Evolutionary conservation across 2,797 vertebrate genomes (phyloP).

Genomic region (Podarcis siculus): DNA sequence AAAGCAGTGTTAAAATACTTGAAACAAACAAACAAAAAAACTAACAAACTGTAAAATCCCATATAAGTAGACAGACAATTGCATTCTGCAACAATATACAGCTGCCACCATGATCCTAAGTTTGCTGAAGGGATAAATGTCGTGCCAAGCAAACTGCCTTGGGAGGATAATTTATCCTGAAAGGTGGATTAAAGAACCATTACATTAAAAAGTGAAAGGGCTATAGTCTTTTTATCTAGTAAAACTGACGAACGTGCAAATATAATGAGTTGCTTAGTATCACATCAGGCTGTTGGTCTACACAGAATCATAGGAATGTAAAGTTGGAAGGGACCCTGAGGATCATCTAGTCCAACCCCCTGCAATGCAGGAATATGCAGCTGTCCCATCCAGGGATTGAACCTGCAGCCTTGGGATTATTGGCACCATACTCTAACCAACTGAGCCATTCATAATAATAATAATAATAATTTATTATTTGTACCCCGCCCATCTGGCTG

Average conservation of each 20-base stretch:
- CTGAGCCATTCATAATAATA: too few species aligned
- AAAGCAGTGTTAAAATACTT: neutral
- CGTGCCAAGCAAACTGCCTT: neutral
- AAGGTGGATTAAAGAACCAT: neutral
- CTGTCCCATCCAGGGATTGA: too few species aligned
- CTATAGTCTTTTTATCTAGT: neutral
- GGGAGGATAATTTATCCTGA: neutral
- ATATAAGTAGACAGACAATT: neutral
- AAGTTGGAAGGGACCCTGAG: too few species aligned
- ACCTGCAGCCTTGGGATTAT: too few species aligned
- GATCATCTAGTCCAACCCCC: too few species aligned
- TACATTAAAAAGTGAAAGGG: neutral
- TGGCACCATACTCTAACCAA: too few species aligned
- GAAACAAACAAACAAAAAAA: neutral
- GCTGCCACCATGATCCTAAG: neutral
- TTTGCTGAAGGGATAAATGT: neutral
- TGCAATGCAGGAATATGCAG: too few species aligned
- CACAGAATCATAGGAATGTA: too few species aligned
- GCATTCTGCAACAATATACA: neutral
- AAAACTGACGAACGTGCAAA: neutral
- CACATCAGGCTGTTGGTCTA: too few species aligned
- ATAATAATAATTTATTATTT: too few species aligned
- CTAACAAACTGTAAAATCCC: neutral
- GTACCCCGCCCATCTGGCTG: too few species aligned
- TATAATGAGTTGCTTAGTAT: neutral